Evolutionary conservation across 2,888 invertebrate genomes (phyloP), one percentile per base, ranked within the genome.

Genomic region (Eristalinus sepulchralis): DNA sequence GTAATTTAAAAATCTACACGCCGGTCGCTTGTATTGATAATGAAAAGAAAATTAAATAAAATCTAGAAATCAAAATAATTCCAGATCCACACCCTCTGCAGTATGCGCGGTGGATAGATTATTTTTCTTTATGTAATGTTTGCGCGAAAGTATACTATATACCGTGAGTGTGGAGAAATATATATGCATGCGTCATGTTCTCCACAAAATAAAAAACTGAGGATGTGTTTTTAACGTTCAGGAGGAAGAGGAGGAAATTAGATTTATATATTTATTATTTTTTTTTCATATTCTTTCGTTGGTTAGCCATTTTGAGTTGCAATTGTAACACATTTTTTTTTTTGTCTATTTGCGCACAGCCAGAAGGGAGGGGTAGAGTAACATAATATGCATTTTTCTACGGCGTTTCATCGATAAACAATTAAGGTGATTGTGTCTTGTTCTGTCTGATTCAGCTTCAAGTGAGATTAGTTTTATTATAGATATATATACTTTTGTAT

Each of bases 391-490:
- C 73, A 53, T 66, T 59, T 17, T 59, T 67, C 39, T 73, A 83
- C 86, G 86, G 62, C 83, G 86, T 75, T 67, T 71, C 71, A 77
- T 72, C 72, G 68, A 81, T 70, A 60, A 70, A 86, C 83, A 86
- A 86, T 77, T 86, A 86, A 86, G 83, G 86, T 86, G 86, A 86
- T 86, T 86, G 86, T 86, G 86, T 86, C 86, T 86, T 86, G 86
- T 86, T 86, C 86, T 78, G 83, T 83, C 86, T 86, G 86, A 86
- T 83, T 86, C 86, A 79, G 86, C 86, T 86, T 85, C 75, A 62
- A 73, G 47, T 68, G 47, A 57, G 24, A 24, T 57, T 57, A 17
- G n/a, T 39, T 39, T 39, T n/a, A 39, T 39, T 39, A 39, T 39
- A 36, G 0, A 11, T 47, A 47, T 57, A 9, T 57, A 24, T 57